Evolutionary conservation across 1,140 invertebrate genomes (phyloP).

Genomic region (Pseudobourletiella spinata): DNA sequence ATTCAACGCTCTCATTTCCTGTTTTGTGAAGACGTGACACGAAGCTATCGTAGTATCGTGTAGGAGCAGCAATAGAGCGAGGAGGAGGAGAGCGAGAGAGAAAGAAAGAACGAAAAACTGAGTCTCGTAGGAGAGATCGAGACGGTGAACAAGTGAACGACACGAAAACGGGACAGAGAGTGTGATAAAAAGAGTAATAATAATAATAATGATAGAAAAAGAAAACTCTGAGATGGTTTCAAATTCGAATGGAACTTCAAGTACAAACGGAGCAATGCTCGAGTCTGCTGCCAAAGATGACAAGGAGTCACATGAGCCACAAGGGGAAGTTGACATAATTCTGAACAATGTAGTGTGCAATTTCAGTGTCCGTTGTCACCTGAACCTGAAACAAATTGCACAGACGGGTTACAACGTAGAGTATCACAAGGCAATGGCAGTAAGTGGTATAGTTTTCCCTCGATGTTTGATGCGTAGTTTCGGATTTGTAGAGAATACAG

Average conservation of each 20-base stretch:
- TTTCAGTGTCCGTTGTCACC: conserved; percentile 93
- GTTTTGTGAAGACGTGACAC: too few relatives aligned
- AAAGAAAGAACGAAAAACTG: too few relatives aligned
- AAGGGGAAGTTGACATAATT: conserved; percentile 59
- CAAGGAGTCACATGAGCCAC: background rate
- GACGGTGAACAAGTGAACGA: too few relatives aligned
- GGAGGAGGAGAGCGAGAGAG: too few relatives aligned
- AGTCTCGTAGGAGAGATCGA: too few relatives aligned
- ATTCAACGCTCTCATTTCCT: too few relatives aligned
- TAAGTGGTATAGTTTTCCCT: conserved; percentile 41
- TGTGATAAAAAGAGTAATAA: too few relatives aligned
- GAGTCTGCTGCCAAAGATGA: conserved; percentile 4
- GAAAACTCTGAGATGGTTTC: background rate
- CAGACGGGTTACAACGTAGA: conserved; percentile 88
- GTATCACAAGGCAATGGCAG: conserved; percentile 86
- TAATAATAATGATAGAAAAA: conserved; percentile 11
- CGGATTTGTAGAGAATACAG: background rate
- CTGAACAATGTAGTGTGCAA: conserved; percentile 99
- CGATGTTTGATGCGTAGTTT: background rate
- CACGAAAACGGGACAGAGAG: too few relatives aligned
- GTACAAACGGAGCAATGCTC: background rate
- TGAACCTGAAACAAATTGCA: conserved; percentile 92
- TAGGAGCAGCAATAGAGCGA: too few relatives aligned
- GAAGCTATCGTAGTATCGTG: too few relatives aligned
- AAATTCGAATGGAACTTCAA: background rate